These are phyloP conservation scores for Puffinus mauretanicus DNA, from an alignment of 2,113 vertebrate species.

Conservation along the genomic window DNA sequence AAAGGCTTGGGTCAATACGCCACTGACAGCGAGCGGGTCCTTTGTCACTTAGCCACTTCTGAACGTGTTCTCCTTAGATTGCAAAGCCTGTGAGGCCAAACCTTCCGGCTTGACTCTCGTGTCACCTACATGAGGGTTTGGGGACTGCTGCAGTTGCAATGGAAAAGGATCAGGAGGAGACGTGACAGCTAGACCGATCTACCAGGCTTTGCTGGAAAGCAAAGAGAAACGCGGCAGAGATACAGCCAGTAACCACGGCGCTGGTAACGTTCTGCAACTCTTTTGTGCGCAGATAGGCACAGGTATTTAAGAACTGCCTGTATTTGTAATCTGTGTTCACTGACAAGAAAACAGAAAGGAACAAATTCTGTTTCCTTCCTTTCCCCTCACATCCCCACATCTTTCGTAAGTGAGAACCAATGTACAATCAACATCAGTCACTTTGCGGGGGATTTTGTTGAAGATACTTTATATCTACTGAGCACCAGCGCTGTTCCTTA, in stretches of 20 bases:
- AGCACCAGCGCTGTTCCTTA: neutral
- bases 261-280: neutral
- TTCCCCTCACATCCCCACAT: neutral
- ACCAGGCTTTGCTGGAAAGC: neutral
- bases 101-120: neutral
- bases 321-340: neutral
- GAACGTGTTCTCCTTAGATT: neutral
- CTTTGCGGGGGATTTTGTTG: neutral
- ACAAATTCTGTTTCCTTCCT: neutral
- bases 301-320: neutral
- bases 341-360: neutral
- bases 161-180: neutral
- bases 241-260: rapidly evolving
- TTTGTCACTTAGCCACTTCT: neutral
- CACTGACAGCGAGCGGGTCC: rapidly evolving
- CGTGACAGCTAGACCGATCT: neutral
- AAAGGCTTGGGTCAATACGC: neutral
- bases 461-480: neutral
- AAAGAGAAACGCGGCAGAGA: rapidly evolving
- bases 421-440: neutral
- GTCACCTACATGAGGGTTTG: neutral
- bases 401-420: neutral
- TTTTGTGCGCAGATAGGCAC: neutral
- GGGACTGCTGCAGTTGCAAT: neutral
- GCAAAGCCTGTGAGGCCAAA: neutral